These are phyloP conservation scores for Lepidochrysops patricia DNA, from an alignment of 2,888 invertebrate species.

Conservation along the genomic window DNA sequence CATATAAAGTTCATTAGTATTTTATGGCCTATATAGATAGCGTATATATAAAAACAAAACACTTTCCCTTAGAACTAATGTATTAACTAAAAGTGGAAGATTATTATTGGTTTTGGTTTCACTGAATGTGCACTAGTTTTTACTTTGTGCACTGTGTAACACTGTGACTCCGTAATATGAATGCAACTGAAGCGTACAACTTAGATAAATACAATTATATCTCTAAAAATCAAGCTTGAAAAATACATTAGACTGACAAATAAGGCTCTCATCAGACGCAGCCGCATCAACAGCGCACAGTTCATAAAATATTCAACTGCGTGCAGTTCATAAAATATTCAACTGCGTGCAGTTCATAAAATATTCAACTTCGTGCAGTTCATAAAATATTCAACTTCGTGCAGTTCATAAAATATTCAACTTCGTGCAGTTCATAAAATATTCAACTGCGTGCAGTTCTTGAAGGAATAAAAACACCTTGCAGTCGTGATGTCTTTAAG, in stretches of 20 bases:
- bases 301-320: too few relatives aligned
- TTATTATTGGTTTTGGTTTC: constrained; percentile 44
- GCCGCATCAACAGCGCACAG: too few relatives aligned
- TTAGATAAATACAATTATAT: neutral
- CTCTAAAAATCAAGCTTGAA: neutral
- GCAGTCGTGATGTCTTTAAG: too few relatives aligned
- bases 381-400: too few relatives aligned
- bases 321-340: too few relatives aligned
- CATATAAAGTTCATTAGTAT: constrained; percentile 24
- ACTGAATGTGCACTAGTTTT: constrained; percentile 15
- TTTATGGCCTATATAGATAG: constrained; percentile 16
- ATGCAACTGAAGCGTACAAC: neutral
- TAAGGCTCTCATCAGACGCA: too few relatives aligned
- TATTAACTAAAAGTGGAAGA: constrained; percentile 50
- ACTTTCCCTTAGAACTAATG: constrained; percentile 46
- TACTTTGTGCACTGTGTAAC: constrained; percentile 45
- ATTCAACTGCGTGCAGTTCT: too few relatives aligned
- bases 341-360: too few relatives aligned
- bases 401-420: too few relatives aligned
- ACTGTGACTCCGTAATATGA: neutral
- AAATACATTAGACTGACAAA: neutral
- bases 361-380: too few relatives aligned
- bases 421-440: too few relatives aligned
- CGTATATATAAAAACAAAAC: constrained; percentile 16
- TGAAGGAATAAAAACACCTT: too few relatives aligned